Percentiles rank a stretch among this genome's conserved stretches.
phyloP scores from a whole-genome alignment of 2,888 invertebrate species.

The Epinotia ramella region DNA sequence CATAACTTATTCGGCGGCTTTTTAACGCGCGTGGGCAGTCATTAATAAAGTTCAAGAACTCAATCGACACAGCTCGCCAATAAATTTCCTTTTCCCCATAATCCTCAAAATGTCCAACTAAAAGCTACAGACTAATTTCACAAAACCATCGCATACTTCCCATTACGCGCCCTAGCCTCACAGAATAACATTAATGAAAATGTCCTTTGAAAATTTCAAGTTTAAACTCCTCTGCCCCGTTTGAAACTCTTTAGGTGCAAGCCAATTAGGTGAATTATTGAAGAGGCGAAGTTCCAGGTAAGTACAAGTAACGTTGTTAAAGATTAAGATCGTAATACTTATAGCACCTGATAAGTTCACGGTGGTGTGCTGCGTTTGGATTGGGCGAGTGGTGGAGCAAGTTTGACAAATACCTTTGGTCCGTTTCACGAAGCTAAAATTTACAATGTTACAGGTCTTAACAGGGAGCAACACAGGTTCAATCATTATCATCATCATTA shows the following conservation, averaged over 20 bases:
- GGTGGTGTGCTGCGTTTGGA: conserved; percentile 18
- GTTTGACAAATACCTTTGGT: not conserved
- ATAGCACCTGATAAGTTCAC: conserved; percentile 45
- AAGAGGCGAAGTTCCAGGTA: conserved; percentile 42
- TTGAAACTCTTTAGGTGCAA: conserved; percentile 47
- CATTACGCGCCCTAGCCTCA: not conserved
- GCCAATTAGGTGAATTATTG: conserved; percentile 48
- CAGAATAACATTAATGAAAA: conserved; percentile 36
- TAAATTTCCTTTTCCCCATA: not conserved
- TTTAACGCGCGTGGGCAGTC: not conserved
- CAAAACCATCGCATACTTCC: conserved; percentile 8
- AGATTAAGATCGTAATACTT: conserved; percentile 43
- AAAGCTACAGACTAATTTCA: not conserved
- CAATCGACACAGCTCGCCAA: not conserved
- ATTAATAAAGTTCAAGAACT: not conserved
- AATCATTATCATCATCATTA: no score
- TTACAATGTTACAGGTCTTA: no score
- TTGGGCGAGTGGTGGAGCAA: not conserved
- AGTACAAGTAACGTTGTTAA: conserved; percentile 46
- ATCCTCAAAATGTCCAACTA: not conserved
- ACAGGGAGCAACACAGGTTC: no score
- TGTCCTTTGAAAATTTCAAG: conserved; percentile 41
- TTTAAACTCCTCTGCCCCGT: conserved; percentile 33
- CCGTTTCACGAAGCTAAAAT: no score
- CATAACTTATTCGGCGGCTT: no score